Conservation (phyloP, 2,113 vertebrate genomes). For the Nansenia antarctica region DNA sequence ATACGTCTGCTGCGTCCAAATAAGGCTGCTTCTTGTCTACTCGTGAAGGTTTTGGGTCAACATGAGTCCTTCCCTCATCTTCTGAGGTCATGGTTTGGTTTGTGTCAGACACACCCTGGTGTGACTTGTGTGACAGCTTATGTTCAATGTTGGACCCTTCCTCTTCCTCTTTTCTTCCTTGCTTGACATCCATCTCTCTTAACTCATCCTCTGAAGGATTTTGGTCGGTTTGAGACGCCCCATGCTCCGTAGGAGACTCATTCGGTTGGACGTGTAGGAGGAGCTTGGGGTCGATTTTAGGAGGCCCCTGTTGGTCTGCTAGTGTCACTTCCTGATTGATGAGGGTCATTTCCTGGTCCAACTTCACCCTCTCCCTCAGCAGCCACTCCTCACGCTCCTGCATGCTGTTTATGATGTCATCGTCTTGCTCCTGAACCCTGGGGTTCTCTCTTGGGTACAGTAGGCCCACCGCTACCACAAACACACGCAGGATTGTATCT, state of each 20-base stretch:
- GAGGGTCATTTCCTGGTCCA: slow-evolving; percentile 35
- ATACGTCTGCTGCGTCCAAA: neutral
- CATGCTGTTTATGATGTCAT: slow-evolving; percentile 17
- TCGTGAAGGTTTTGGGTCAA: neutral
- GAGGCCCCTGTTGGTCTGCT: neutral
- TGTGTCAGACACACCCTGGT: neutral
- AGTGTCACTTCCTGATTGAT: slow-evolving; percentile 27
- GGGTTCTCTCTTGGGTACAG: slow-evolving; percentile 50
- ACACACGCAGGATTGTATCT: slow-evolving; percentile 54
- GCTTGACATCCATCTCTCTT: neutral
- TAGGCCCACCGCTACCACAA: slow-evolving; percentile 59
- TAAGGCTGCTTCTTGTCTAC: neutral
- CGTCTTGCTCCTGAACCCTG: slow-evolving; percentile 42
- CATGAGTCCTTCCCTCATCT: neutral
- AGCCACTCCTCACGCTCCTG: slow-evolving; percentile 32
- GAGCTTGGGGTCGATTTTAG: neutral
- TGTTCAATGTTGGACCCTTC: neutral
- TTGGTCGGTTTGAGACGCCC: neutral
- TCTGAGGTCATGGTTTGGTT: neutral
- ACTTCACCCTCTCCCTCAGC: slow-evolving; percentile 27
- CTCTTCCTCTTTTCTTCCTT: neutral
- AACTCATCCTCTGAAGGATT: slow-evolving; percentile 1
- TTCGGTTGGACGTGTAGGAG: neutral
- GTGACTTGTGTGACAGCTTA: neutral
- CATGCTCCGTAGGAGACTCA: neutral